These are phyloP conservation scores for Xenopus tropicalis DNA, from an alignment of 2,113 vertebrate species.

Conservation along the genomic window DNA sequence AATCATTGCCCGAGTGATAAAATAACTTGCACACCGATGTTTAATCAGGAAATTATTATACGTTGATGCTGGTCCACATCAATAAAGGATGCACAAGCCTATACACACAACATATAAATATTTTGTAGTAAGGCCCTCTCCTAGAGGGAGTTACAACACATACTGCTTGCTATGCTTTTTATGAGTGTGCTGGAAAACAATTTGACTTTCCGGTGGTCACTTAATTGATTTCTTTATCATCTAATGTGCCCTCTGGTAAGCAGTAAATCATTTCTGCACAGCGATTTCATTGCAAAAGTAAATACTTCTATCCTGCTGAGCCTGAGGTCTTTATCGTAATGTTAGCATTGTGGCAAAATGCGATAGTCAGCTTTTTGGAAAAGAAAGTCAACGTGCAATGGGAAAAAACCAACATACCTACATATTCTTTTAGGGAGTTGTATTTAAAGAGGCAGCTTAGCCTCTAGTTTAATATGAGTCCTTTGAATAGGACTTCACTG, in stretches of 20 bases:
- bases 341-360: background rate
- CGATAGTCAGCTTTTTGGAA: background rate
- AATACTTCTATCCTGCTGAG: conserved; percentile 10
- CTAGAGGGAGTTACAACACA: background rate
- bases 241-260: conserved; percentile 4
- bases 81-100: too few relatives aligned
- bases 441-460: background rate
- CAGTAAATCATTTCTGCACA: conserved; percentile 20
- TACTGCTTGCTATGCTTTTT: background rate
- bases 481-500: too few relatives aligned
- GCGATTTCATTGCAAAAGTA: conserved; percentile 5
- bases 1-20: too few relatives aligned
- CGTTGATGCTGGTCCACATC: too few relatives aligned
- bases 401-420: background rate
- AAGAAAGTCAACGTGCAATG: background rate
- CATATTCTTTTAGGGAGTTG: background rate
- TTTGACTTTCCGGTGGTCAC: conserved; percentile 26
- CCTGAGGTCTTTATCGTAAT: conserved; percentile 12
- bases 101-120: too few relatives aligned
- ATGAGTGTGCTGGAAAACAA: background rate
- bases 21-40: too few relatives aligned
- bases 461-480: background rate
- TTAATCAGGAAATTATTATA: too few relatives aligned
- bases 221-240: conserved; percentile 17
- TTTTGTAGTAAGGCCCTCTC: too few relatives aligned